phyloP scores from a whole-genome alignment of 2,113 vertebrate genomes.

The Perca fluviatilis region DNA sequence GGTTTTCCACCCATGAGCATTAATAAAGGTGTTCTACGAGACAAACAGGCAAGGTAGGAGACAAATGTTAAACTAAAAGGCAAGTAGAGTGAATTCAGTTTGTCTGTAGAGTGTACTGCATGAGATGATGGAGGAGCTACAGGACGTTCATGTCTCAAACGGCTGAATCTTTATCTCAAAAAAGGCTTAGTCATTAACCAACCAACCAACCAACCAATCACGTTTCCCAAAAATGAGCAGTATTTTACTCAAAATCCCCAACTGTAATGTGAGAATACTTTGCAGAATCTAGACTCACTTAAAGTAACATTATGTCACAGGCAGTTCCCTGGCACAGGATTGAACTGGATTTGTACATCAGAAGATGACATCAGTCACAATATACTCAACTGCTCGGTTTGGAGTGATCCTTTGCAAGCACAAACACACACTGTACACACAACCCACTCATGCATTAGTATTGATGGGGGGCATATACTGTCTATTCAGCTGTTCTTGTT shows the following conservation, averaged over 20 bases:
- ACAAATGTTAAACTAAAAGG: slow-evolving; percentile 14
- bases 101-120: not conserved
- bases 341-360: slow-evolving; percentile 57
- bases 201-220: not conserved
- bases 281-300: slow-evolving; percentile 49
- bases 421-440: slow-evolving; percentile 11
- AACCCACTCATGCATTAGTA: slow-evolving; percentile 10
- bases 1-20: slow-evolving; percentile 13
- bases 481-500: slow-evolving; percentile 50
- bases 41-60: slow-evolving; percentile 11
- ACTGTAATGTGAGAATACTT: slow-evolving; percentile 37
- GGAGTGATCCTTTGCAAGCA: slow-evolving; percentile 4
- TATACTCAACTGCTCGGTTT: slow-evolving; percentile 2
- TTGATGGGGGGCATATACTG: slow-evolving; percentile 28
- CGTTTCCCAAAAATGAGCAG: slow-evolving; percentile 35
- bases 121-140: slow-evolving; percentile 9
- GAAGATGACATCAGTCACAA: slow-evolving; percentile 52
- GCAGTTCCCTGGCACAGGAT: slow-evolving; percentile 48
- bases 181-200: slow-evolving; percentile 35
- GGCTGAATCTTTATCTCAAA: slow-evolving; percentile 3
- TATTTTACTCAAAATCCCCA: slow-evolving; percentile 26
- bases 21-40: slow-evolving; percentile 39
- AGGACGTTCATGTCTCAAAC: slow-evolving; percentile 12
- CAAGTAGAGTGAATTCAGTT: slow-evolving; percentile 6
- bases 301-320: slow-evolving; percentile 67